Base-by-base conservation (phyloP, 2,113 vertebrate species). In the Podocnemis expansa region DNA sequence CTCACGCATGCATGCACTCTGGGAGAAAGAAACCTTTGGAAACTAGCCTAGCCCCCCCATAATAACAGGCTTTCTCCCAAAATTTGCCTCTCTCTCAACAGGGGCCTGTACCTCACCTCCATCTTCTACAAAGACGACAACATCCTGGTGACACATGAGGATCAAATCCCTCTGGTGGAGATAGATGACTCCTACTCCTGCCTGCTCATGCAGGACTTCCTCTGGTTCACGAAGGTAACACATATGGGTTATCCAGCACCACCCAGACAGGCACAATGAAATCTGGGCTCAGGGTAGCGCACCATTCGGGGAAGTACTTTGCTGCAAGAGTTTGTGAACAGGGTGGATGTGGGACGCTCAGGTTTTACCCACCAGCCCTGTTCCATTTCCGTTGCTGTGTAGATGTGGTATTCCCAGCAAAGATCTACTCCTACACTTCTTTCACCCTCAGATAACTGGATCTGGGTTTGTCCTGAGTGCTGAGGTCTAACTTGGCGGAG, bases 181-280 rank as follows among this genome's bases (percentile, higher is more conserved):
- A 98, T 99, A 38, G 99, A 99, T 54, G 99, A 99, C 90, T 99
- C 98, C 19, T 99, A 98, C 93, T 98, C 99, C n/a, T 99, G 98
- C 94, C 98, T 98, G 31, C 98, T 99, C 22, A 98, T 98, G 98
- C 99, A 99, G 95, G 99, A 99, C 94, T 99, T 99, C 94, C 98
- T 99, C 45, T 99, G 99, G 99, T 99, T 99, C 94, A 99, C 98
- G 16, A 99, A 99, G 98, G 99, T 99, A 89, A 60, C 87, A n/a
- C 38, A 17, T 55, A 0, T 1, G 29, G 29, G 27, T 43, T 38
- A 16, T 0, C 8, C 43, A 51, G 79, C 67, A 43, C 25, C 38
- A 12, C 51, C 80, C 17, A 16, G 31, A 8, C 2, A 4, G 22
- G n/a, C 8, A 8, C 75, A 29, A 63, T 75, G 89, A 70, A 52